Percentiles rank a stretch among this genome's conserved stretches.
These are phyloP conservation scores for Brachirus orientalis DNA, from an alignment of 2,113 vertebrate species.

Conservation along the genomic window DNA sequence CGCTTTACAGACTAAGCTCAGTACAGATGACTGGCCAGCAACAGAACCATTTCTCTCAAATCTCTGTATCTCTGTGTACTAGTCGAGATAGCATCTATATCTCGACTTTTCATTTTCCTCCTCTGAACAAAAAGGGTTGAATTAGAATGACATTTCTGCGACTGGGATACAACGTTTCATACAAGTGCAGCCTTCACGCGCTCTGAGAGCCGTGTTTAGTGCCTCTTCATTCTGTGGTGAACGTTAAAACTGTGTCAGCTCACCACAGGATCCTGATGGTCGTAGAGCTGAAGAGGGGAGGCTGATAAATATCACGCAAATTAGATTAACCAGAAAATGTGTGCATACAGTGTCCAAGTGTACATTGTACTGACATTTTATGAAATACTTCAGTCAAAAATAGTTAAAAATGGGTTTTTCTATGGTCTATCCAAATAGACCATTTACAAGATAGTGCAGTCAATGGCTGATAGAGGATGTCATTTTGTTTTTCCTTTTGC, in stretches of 20 bases:
- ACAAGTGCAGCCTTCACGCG: background rate
- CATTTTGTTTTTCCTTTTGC: too few relatives aligned
- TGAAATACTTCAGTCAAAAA: too few relatives aligned
- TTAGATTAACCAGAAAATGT: too few relatives aligned
- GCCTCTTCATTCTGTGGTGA: slow-evolving; percentile 9
- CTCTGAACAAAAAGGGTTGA: slow-evolving; percentile 31
- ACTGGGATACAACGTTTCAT: slow-evolving; percentile 13
- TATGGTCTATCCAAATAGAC: too few relatives aligned
- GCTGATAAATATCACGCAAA: slow-evolving; percentile 33
- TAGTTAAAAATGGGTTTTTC: too few relatives aligned
- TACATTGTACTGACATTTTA: too few relatives aligned
- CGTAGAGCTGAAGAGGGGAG: slow-evolving; percentile 4
- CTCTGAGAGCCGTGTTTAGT: slow-evolving; percentile 15
- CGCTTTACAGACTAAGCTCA: slow-evolving; percentile 22
- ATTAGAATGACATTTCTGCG: slow-evolving; percentile 39
- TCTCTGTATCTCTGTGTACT: background rate
- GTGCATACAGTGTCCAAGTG: too few relatives aligned
- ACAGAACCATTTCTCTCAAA: slow-evolving; percentile 27
- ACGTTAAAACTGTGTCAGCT: slow-evolving; percentile 51
- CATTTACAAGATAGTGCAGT: too few relatives aligned
- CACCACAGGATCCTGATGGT: slow-evolving; percentile 53
- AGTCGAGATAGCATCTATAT: too few relatives aligned
- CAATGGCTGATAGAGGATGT: too few relatives aligned
- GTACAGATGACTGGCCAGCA: slow-evolving; percentile 45
- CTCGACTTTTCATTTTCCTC: slow-evolving; percentile 29